Percentiles rank a stretch among this genome's conserved stretches.
phyloP scores from a whole-genome alignment of 2,888 invertebrate species.

The Pycnomerus fuliginosus region DNA sequence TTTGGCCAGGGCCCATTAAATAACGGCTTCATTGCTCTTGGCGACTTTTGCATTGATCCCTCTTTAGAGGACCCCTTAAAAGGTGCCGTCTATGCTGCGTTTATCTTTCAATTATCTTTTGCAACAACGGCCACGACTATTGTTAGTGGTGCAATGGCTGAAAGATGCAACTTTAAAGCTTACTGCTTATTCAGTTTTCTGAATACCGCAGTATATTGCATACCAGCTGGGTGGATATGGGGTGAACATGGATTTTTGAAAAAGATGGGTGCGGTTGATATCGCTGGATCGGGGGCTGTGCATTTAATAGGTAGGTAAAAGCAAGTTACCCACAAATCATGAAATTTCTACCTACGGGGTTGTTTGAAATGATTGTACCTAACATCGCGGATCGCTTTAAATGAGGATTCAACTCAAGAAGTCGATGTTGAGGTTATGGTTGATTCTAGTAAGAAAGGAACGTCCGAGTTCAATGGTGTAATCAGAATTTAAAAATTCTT shows the following conservation, averaged over 20 bases:
- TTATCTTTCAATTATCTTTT: constrained; percentile 87
- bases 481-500: too few relatives aligned
- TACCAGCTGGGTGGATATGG: constrained; percentile 95
- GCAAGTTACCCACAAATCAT: background rate
- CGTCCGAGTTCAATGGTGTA: too few relatives aligned
- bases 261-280: constrained; percentile 83
- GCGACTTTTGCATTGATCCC: constrained; percentile 81
- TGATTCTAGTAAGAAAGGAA: too few relatives aligned
- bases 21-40: constrained; percentile 80
- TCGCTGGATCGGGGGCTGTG: constrained; percentile 89
- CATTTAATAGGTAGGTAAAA: constrained; percentile 71
- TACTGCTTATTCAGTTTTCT: constrained; percentile 87
- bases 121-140: constrained; percentile 90
- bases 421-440: too few relatives aligned
- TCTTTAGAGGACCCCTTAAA: constrained; percentile 70
- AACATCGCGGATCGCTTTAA: too few relatives aligned
- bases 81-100: constrained; percentile 85
- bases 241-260: constrained; percentile 84
- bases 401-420: too few relatives aligned
- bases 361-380: too few relatives aligned
- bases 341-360: too few relatives aligned
- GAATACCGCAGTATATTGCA: constrained; percentile 87
- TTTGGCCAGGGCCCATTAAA: constrained; percentile 74
- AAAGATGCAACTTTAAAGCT: constrained; percentile 87
- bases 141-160: constrained; percentile 93